phyloP scores from a whole-genome alignment of 2,797 vertebrate species.

The Arremon brunneinucha region DNA sequence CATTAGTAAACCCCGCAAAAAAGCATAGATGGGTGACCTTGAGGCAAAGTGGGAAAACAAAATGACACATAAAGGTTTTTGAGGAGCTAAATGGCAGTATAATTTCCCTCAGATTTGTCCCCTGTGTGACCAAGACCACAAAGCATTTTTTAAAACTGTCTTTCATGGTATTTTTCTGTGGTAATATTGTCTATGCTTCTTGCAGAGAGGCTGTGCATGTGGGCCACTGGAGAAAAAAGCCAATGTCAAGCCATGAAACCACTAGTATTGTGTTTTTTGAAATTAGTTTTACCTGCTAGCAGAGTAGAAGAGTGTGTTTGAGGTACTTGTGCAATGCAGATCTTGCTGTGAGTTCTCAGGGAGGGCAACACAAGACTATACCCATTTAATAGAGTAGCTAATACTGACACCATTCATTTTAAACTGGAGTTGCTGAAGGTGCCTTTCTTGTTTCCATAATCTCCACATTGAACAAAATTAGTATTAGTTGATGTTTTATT shows the following conservation, averaged over 20 bases:
- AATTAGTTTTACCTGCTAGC: neutral
- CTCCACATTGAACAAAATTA: neutral
- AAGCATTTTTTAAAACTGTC: neutral
- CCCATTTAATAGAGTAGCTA: neutral
- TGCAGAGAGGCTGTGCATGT: neutral
- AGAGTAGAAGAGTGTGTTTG: neutral
- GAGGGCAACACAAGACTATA: neutral
- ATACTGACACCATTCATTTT: neutral
- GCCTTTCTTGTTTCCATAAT: neutral
- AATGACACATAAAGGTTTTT: neutral
- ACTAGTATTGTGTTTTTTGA: neutral
- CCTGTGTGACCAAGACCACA: neutral
- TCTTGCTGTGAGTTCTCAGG: neutral
- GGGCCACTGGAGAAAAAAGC: neutral
- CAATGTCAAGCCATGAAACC: neutral
- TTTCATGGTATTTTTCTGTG: neutral
- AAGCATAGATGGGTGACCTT: neutral
- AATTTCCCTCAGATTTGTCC: neutral
- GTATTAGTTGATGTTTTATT: neutral
- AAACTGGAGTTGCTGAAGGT: neutral
- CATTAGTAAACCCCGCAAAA: neutral
- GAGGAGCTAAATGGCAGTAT: neutral
- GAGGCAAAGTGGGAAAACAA: neutral
- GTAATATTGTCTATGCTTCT: neutral
- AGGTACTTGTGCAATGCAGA: neutral